Conservation (phyloP, 1,140 invertebrate species). For the Gonioctena quinquepunctata region DNA sequence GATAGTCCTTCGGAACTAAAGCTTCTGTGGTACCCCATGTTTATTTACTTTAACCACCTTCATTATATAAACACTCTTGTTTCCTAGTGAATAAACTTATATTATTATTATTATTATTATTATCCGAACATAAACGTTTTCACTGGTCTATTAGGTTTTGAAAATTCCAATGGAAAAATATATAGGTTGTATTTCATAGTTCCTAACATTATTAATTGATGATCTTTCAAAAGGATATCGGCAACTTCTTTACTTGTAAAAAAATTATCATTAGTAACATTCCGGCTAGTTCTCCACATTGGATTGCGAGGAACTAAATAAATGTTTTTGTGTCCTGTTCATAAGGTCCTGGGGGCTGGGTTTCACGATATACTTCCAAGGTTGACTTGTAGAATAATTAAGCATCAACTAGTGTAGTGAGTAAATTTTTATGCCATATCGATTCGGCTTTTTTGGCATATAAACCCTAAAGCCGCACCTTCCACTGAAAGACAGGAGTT, state of each 20-base stretch:
- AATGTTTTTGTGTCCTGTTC: background rate
- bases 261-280: conserved; percentile 4
- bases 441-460: too few species aligned
- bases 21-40: too few species aligned
- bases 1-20: too few species aligned
- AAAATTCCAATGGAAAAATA: conserved; percentile 49
- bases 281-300: background rate
- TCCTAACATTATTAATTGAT: background rate
- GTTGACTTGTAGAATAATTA: background rate
- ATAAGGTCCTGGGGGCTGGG: background rate
- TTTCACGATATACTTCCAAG: background rate
- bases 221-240: background rate
- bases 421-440: too few species aligned
- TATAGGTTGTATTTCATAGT: conserved; percentile 46
- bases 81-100: too few species aligned
- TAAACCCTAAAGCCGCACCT: too few species aligned
- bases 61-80: too few species aligned
- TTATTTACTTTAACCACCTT: too few species aligned
- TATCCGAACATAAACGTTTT: conserved; percentile 34
- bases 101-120: too few species aligned
- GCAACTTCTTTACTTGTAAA: conserved; percentile 4
- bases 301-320: background rate
- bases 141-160: conserved; percentile 13
- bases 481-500: too few species aligned
- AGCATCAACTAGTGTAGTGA: background rate